These are phyloP conservation scores for Tineola bisselliella DNA, from an alignment of 2,888 invertebrate genomes.

Conservation along the genomic window DNA sequence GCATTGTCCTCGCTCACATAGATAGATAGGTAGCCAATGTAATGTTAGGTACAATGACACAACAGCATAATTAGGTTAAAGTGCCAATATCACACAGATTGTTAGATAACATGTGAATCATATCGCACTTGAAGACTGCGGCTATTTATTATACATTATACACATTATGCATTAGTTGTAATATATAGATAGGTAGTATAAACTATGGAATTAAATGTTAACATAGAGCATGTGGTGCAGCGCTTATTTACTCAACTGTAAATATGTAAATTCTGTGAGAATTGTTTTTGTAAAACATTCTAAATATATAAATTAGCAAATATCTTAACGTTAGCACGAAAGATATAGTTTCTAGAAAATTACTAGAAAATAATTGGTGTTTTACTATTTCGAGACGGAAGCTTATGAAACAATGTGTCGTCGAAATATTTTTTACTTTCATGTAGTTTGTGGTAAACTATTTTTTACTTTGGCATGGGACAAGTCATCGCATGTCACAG, in stretches of 20 bases:
- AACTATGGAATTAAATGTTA: not conserved
- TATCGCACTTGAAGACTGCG: not conserved
- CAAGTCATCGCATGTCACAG: slow-evolving; percentile 50
- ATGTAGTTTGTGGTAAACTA: slow-evolving; percentile 32
- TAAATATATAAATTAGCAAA: not conserved
- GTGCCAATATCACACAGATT: not conserved
- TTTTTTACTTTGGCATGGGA: slow-evolving; percentile 34
- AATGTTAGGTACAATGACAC: slow-evolving; percentile 38
- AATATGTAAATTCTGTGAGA: not conserved
- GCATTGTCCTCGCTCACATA: slow-evolving; percentile 36
- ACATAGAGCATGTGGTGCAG: not conserved
- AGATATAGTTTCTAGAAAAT: not conserved
- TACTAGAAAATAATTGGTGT: not conserved
- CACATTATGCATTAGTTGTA: too few species aligned
- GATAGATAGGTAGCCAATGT: slow-evolving; percentile 19
- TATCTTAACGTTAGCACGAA: not conserved
- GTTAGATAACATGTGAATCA: not conserved
- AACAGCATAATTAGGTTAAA: slow-evolving; percentile 27
- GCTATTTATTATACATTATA: too few species aligned
- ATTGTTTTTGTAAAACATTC: too few species aligned
- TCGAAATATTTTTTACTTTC: slow-evolving; percentile 37
- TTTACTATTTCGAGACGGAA: not conserved
- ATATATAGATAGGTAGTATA: not conserved
- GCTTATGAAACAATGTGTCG: slow-evolving; percentile 36
- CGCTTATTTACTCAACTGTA: not conserved